Percentiles rank a stretch among this genome's conserved stretches.
Conservation (phyloP, 2,888 invertebrate species). For the Herminia tarsipennalis region DNA sequence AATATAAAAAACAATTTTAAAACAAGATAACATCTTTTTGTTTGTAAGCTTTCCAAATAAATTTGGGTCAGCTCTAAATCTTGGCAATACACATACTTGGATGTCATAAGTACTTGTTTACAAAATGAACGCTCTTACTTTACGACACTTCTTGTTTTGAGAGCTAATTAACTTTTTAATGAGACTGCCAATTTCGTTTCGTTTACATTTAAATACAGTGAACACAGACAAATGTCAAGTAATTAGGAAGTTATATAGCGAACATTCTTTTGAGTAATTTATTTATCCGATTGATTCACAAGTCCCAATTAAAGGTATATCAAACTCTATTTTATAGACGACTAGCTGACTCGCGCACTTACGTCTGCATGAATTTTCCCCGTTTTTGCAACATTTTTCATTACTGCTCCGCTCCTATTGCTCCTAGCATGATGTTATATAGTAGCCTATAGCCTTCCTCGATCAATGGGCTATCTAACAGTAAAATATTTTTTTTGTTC, state of each 20-base stretch:
- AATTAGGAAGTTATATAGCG: slow-evolving; percentile 6
- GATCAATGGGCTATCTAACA: too few species aligned
- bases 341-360: too few species aligned
- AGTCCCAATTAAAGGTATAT: too few species aligned
- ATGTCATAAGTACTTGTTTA: slow-evolving; percentile 18
- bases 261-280: too few species aligned
- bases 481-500: too few species aligned
- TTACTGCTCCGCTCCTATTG: too few species aligned
- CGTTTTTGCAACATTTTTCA: too few species aligned
- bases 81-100: slow-evolving; percentile 32
- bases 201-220: slow-evolving; percentile 22
- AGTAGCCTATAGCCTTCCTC: too few species aligned
- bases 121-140: slow-evolving; percentile 13
- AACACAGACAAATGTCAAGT: slow-evolving; percentile 9
- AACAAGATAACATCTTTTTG: slow-evolving; percentile 4
- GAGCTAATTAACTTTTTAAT: slow-evolving; percentile 22
- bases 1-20: not conserved
- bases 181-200: slow-evolving; percentile 15
- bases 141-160: slow-evolving; percentile 17
- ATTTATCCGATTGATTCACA: too few species aligned
- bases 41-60: slow-evolving; percentile 31
- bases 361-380: too few species aligned
- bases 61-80: slow-evolving; percentile 35
- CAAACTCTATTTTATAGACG: too few species aligned
- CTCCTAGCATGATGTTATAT: too few species aligned